Evolutionary conservation across 2,113 vertebrate species (phyloP), one percentile per base, ranked within the genome.

Genomic region (Myotis yumanensis): DNA sequence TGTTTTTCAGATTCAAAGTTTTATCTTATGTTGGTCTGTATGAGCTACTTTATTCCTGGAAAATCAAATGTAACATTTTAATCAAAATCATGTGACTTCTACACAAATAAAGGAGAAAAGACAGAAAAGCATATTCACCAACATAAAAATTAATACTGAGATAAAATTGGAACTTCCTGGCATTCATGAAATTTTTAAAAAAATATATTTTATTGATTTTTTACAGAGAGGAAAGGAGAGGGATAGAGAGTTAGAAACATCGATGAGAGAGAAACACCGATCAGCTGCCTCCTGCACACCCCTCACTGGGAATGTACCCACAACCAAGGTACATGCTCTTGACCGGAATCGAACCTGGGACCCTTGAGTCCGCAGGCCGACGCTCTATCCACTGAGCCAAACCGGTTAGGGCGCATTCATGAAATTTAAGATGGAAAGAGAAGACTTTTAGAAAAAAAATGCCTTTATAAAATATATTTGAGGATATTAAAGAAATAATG

Each of bases 41-140:
- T 95, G 62, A 87, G 93, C 69, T 97, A 82, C 85, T 98, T 97
- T 98, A 98, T 98, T 98, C 97, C 96, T 98, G 79, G 86, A 97
- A 98, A 98, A 98, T 98, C 97, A 98, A 98, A 98, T 98, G 93
- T 94, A 97, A 97, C 93, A 96, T 97, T 97, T 98, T 98, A 98
- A 98, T 98, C 97, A 98, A 97, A 98, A 97, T 97, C 97, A 91
- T 94, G 96, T 97, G 97, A 97, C 89, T 98, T 98, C 97, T 97
- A 82, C 86, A 96, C 97, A 97, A 98, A 98, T 97, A 98, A 98
- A 98, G 90, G 91, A 97, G 97, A 97, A 98, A 97, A 97, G 97
- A 97, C 98, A 98, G 95, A 98, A 97, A 97, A 98, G 91, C 91
- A 97, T 97, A 97, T 98, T 98, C 97, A 97, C 98, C 97, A 98